Conservation (phyloP, 2,797 vertebrate genomes). For the Liparis tanakae region DNA sequence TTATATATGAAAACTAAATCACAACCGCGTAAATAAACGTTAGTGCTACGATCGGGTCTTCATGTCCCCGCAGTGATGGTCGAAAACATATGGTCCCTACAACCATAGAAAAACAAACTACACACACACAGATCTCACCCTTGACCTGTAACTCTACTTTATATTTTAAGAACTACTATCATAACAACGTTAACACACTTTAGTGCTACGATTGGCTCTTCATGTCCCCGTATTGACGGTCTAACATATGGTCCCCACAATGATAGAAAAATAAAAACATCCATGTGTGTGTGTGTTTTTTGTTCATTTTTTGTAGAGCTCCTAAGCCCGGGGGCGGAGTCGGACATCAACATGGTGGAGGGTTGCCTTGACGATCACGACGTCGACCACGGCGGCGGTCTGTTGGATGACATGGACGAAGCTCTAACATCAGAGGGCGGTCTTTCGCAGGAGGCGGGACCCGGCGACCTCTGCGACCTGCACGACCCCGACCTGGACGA, state of each 20-base stretch:
- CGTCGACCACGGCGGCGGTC: slow-evolving; percentile 86
- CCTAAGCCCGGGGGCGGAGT: slow-evolving; percentile 93
- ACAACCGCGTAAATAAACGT: background rate
- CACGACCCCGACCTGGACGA: slow-evolving; percentile 93
- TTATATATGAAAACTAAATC: background rate
- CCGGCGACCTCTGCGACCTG: slow-evolving; percentile 86
- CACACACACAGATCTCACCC: background rate
- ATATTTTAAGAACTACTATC: background rate
- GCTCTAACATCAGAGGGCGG: slow-evolving; percentile 84
- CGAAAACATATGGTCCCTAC: background rate
- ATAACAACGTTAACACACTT: background rate
- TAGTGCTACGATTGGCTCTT: background rate
- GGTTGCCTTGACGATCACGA: slow-evolving; percentile 92
- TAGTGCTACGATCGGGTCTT: background rate
- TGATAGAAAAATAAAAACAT: background rate
- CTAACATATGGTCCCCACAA: background rate
- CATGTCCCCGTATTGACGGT: background rate
- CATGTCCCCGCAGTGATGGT: background rate
- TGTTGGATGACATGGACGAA: slow-evolving; percentile 95
- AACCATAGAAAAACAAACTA: background rate
- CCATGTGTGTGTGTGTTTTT: background rate
- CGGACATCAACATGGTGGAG: slow-evolving; percentile 91
- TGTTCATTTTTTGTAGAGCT: slow-evolving; percentile 81
- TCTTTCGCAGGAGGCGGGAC: slow-evolving; percentile 81
- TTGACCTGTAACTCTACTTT: background rate